A percentile compares a stretch with the other conserved stretches of the same genome.
phyloP scores from a whole-genome alignment of 2,888 invertebrate species.

The Copidosoma aretas region DNA sequence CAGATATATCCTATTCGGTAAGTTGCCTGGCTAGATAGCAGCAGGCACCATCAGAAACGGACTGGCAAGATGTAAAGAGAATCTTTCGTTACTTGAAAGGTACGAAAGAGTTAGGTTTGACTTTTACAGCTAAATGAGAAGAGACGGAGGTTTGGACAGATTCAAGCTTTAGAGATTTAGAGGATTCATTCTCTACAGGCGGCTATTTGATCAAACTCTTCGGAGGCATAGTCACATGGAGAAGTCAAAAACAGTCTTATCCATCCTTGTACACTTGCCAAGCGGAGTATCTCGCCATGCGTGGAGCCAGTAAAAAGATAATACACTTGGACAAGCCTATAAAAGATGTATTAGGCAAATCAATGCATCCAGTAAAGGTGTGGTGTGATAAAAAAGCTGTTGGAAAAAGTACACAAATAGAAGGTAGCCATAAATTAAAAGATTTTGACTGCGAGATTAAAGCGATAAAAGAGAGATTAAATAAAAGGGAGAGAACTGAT shows the following conservation, averaged over 20 bases:
- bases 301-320: background rate
- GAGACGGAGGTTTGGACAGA: background rate
- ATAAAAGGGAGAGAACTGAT: background rate
- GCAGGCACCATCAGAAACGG: constrained; percentile 33
- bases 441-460: background rate
- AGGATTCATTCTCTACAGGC: constrained; percentile 40
- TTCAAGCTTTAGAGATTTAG: constrained; percentile 42
- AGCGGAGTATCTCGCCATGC: background rate
- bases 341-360: background rate
- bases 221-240: constrained; percentile 35
- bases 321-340: background rate
- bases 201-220: constrained; percentile 38
- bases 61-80: constrained; percentile 22
- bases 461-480: background rate
- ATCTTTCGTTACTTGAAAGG: constrained; percentile 32
- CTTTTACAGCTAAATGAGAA: constrained; percentile 17
- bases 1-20: too few relatives aligned
- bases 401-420: too few relatives aligned
- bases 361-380: background rate
- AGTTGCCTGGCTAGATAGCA: too few relatives aligned
- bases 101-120: constrained; percentile 3
- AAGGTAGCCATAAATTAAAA: too few relatives aligned
- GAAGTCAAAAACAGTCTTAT: background rate
- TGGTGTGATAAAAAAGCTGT: background rate
- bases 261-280: background rate